Conservation (phyloP, 2,888 invertebrate species). For the Apeira syringaria region DNA sequence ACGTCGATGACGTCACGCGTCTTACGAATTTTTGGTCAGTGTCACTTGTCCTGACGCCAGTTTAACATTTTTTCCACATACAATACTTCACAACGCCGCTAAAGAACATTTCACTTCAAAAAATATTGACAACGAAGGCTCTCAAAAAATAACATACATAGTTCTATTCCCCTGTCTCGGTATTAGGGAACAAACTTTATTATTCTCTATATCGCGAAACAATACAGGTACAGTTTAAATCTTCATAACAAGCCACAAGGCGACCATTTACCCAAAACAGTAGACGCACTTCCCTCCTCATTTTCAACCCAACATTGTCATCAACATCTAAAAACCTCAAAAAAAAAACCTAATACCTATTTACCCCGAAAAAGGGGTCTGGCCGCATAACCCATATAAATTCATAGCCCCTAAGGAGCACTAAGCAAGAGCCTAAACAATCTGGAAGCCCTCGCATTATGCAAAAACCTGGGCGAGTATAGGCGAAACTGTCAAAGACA, state of each 20-base stretch:
- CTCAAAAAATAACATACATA: too few species aligned
- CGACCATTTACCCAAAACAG: slow-evolving; percentile 9
- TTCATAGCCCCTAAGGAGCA: slow-evolving; percentile 45
- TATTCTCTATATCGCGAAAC: too few species aligned
- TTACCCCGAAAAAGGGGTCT: slow-evolving; percentile 30
- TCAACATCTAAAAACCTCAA: slow-evolving; percentile 16
- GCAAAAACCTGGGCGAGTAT: slow-evolving; percentile 41
- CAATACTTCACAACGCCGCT: too few species aligned
- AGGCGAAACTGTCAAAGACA: slow-evolving; percentile 48
- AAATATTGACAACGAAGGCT: too few species aligned
- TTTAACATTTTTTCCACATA: too few species aligned
- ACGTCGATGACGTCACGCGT: too few species aligned
- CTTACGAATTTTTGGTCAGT: too few species aligned
- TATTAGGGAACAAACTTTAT: too few species aligned
- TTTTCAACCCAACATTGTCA: slow-evolving; percentile 20
- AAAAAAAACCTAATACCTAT: slow-evolving; percentile 21
- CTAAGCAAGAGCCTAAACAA: slow-evolving; percentile 43
- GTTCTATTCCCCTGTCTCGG: too few species aligned
- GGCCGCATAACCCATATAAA: slow-evolving; percentile 39
- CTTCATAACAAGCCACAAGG: slow-evolving; percentile 13
- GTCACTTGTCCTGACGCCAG: too few species aligned
- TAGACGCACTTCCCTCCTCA: slow-evolving; percentile 14
- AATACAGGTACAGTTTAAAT: slow-evolving; percentile 1
- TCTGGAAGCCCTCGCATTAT: slow-evolving; percentile 44
- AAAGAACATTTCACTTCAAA: too few species aligned